Evolutionary conservation across 2,888 invertebrate genomes (phyloP).

Genomic region (Cheiracanthium punctorium): DNA sequence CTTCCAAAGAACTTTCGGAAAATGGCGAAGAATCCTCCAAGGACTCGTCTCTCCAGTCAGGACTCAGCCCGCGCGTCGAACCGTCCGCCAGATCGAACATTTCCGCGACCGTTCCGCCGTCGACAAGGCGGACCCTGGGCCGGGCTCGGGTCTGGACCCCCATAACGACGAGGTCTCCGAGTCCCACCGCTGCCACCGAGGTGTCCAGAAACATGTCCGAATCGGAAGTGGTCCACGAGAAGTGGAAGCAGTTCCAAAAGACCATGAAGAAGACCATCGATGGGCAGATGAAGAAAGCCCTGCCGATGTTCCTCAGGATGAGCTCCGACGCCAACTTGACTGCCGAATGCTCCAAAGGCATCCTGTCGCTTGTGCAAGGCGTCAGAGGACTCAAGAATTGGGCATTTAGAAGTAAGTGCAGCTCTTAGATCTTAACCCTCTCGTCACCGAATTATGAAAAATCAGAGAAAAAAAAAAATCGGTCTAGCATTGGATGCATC

Average conservation of each 20-base stretch:
- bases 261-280: conserved; percentile 48
- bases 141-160: conserved; percentile 29
- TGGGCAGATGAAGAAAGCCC: conserved; percentile 56
- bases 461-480: too few species aligned
- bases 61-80: conserved; percentile 35
- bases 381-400: conserved; percentile 55
- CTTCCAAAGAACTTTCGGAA: neutral
- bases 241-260: conserved; percentile 50
- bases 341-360: conserved; percentile 51
- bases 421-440: neutral
- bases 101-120: neutral
- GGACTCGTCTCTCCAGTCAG: neutral
- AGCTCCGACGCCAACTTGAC: conserved; percentile 51
- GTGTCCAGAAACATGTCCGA: conserved; percentile 24
- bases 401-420: conserved; percentile 64
- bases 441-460: too few species aligned
- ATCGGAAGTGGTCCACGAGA: conserved; percentile 30
- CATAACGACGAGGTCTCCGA: neutral
- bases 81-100: neutral
- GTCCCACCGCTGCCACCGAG: neutral
- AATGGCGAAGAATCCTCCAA: conserved; percentile 7
- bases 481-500: too few species aligned
- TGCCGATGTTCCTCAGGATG: conserved; percentile 55
- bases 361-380: conserved; percentile 54
- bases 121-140: neutral